Base-by-base conservation (phyloP, 1,140 invertebrate species). In the Drosophila bipectinata region DNA sequence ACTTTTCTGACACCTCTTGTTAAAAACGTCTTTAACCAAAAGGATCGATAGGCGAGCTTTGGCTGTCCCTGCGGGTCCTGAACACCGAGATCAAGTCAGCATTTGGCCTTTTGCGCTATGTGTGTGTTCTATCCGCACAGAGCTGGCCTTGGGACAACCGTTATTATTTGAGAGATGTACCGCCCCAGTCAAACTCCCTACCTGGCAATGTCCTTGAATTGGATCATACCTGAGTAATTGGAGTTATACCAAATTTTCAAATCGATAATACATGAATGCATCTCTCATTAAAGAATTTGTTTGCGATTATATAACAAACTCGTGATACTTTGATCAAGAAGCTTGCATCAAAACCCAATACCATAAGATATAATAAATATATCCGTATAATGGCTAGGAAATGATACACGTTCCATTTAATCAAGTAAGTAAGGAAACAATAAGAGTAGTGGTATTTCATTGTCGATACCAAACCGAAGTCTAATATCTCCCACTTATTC, bases 141-240 rank as follows among this genome's bases (percentile, higher is more conserved):
- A 96, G 95, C 95, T 94, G 92, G 93, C 94, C 95, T 96, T 96
- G 94, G 95, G 95, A 96, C 95, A 95, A 96, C 94, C 95, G 95
- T 96, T 96, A 96, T 94, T 93, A 91, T 96, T 96, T 94, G 92
- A 94, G 92, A 94, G 93, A 93, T 96, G 95, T 96, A n/a, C n/a
- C n/a, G n/a, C n/a, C n/a, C n/a, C n/a, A n/a, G n/a, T n/a, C 59
- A 71, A 71, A 71, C 67, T 71, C 67, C 67, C 67, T 57, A 62
- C 67, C 95, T 95, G 94, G 93, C 93, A 92, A 30, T 30, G 28
- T 30, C 28, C 28, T 30, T 93, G 93, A 92, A 93, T 92, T 93
- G 93, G 93, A n/a, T n/a, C n/a, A n/a, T n/a, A n/a, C n/a, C n/a
- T n/a, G n/a, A n/a, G n/a, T n/a, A n/a, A n/a, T n/a, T n/a, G n/a